phyloP scores from a whole-genome alignment of 2,888 invertebrate genomes.

The Drosophila fungiperda region DNA sequence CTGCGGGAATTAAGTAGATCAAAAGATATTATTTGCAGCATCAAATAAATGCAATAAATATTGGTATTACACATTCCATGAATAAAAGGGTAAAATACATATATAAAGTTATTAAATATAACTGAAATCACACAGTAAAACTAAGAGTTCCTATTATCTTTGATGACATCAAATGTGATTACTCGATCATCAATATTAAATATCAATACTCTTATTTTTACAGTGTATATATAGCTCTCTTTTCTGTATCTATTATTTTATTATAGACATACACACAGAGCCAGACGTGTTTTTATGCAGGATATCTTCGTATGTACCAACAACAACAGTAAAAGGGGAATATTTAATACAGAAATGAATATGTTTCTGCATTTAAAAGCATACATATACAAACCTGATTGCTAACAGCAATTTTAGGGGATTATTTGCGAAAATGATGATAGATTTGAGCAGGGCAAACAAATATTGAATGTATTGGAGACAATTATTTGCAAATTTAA shows the following conservation, averaged over 20 bases:
- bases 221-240: constrained; percentile 15
- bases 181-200: not conserved
- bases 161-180: not conserved
- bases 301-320: constrained; percentile 2
- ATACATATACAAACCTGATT: constrained; percentile 1
- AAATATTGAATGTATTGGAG: not conserved
- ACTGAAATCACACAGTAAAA: not conserved
- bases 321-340: constrained; percentile 52
- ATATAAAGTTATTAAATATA: not conserved
- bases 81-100: not conserved
- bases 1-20: not conserved
- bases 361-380: constrained; percentile 37
- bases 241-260: constrained; percentile 71
- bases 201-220: not conserved
- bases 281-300: constrained; percentile 18
- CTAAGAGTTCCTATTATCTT: not conserved
- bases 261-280: constrained; percentile 45
- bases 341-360: constrained; percentile 16
- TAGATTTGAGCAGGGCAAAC: not conserved
- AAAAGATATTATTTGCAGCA: constrained; percentile 2
- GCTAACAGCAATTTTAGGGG: constrained; percentile 22
- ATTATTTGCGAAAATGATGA: constrained; percentile 10
- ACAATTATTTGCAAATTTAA: not conserved
- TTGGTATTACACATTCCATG: not conserved
- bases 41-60: not conserved